These are phyloP conservation scores for Zaprionus capensis DNA, from an alignment of 1,140 invertebrate species.

Conservation along the genomic window DNA sequence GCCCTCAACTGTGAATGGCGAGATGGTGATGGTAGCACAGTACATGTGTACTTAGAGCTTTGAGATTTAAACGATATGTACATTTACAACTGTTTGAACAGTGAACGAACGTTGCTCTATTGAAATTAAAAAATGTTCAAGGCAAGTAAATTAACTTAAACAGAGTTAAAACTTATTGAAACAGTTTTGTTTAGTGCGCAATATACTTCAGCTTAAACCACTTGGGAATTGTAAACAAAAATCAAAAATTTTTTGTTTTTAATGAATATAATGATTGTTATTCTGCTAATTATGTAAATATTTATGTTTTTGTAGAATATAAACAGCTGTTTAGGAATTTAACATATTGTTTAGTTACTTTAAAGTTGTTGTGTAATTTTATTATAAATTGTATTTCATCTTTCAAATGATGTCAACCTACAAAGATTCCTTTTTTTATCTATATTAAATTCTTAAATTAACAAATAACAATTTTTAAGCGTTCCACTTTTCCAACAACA, in stretches of 20 bases:
- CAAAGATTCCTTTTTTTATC: not conserved
- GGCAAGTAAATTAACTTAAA: not conserved
- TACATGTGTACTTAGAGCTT: not conserved
- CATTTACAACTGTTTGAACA: not conserved
- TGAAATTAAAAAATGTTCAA: not conserved
- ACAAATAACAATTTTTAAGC: not conserved
- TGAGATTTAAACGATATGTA: not conserved
- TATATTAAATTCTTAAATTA: no score
- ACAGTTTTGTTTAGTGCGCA: not conserved
- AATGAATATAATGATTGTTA: not conserved
- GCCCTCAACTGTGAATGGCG: conserved; percentile 8
- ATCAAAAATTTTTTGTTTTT: not conserved
- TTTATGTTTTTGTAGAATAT: not conserved
- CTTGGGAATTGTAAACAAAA: not conserved
- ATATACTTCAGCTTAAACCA: not conserved
- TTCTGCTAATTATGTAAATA: not conserved
- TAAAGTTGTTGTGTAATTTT: not conserved
- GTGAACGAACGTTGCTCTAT: not conserved
- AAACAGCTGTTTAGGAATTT: no score
- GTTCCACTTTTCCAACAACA: conserved; percentile 18
- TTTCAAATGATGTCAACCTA: not conserved
- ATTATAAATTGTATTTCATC: not conserved
- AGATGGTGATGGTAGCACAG: not conserved
- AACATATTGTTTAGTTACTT: not conserved
- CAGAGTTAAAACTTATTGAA: no score